Percentiles rank a stretch among this genome's conserved stretches.
phyloP scores from a whole-genome alignment of 2,797 vertebrate genomes.

The Ceyx erithaca region DNA sequence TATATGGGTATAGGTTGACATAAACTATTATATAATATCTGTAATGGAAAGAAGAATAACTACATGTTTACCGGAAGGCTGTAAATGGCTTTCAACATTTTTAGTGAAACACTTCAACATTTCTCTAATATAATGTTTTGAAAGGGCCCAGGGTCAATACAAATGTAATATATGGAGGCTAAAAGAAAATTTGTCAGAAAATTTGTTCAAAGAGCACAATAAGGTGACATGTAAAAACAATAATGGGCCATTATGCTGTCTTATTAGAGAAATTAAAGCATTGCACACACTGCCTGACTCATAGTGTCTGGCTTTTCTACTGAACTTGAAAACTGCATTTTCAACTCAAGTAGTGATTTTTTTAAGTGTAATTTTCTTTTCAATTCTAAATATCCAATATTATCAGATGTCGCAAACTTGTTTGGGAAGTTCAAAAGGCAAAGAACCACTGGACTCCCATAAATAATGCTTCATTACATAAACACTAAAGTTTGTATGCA shows the following conservation, averaged over 20 bases:
- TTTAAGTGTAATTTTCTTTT: constrained; percentile 19
- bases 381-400: constrained; percentile 3
- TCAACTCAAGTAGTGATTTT: constrained; percentile 35
- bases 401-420: neutral
- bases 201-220: constrained; percentile 77
- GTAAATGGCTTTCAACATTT: constrained; percentile 67
- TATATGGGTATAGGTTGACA: neutral
- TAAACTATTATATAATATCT: neutral
- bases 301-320: constrained; percentile 63
- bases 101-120: constrained; percentile 63
- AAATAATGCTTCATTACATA: neutral
- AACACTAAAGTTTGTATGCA: neutral
- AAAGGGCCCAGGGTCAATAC: constrained; percentile 76
- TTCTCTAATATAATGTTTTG: constrained; percentile 75
- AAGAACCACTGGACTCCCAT: neutral
- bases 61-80: constrained; percentile 73
- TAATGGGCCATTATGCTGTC: constrained; percentile 80
- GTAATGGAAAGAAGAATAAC: constrained; percentile 53
- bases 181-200: constrained; percentile 81
- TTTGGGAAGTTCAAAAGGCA: neutral
- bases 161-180: constrained; percentile 78
- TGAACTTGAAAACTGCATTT: constrained; percentile 58
- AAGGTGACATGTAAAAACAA: constrained; percentile 80
- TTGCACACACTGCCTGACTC: constrained; percentile 68
- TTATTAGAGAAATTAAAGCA: constrained; percentile 79